Evolutionary conservation across 2,888 invertebrate species (phyloP), one percentile per base, ranked within the genome.

Genomic region (Ichneumoninae sp.): DNA sequence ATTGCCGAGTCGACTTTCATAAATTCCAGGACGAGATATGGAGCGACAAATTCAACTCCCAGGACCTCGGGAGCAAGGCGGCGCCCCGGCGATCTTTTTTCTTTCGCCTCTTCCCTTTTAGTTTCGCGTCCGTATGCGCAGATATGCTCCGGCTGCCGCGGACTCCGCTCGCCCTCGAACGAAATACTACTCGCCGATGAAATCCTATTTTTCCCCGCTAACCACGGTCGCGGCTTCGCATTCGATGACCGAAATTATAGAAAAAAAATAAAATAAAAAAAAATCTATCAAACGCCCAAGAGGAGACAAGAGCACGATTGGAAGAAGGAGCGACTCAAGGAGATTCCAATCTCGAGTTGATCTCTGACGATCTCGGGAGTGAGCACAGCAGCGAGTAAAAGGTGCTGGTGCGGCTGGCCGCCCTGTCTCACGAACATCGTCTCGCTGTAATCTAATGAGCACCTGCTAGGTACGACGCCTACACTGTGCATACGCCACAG

Each of bases 381-480:
- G 60, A 69, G 6, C 19, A 57, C 60, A 91, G 90, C 89, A 89
- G 90, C 90, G 91, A 91, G 92, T 90, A 91, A 91, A 92, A 91
- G 92, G 92, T 91, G 91, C 36, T 66, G 40, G 33, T 13, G 91
- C 22, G 57, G 57, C 57, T 90, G 91, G 91, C 91, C 76, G 73
- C 66, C 44, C 57, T 57, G 80, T 80, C 91, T 91, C 89, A 89
- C 90, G 91, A 91, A 92, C 91, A 92, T 91, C 91, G 91, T 92
- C 92, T 88, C 80, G 54, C 91, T 89, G 91, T 92, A 92, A 92
- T 91, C 91, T 92, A 92, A 92, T 92, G 92, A 92, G 92, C 92
- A 92, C 92, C 92, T 92, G 92, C 92, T 91, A 91, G 91, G 89
- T 88, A 86, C 90, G 90, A 91, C 91, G 91, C 92, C 91, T 90